Evolutionary conservation across 1,140 invertebrate genomes (phyloP).

Genomic region (Sycophila sp.): DNA sequence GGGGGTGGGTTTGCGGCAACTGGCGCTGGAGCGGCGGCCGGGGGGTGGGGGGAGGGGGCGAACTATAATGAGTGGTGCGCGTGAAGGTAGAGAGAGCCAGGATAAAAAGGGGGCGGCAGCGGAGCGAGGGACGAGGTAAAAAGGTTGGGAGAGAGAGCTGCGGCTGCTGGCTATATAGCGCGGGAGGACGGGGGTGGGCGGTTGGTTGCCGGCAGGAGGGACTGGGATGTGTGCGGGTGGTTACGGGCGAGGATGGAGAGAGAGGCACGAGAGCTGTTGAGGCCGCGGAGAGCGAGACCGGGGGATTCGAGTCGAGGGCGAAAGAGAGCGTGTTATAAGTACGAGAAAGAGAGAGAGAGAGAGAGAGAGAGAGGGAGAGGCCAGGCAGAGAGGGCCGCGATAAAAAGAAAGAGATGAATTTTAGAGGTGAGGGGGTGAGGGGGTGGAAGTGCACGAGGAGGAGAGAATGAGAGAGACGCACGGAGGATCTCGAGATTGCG

Average conservation of each 20-base stretch:
- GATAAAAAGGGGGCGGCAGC: conserved; percentile 54
- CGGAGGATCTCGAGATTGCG: conserved; percentile 46
- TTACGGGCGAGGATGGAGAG: conserved; percentile 20
- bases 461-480: conserved; percentile 45
- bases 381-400: conserved; percentile 12
- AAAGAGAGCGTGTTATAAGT: conserved; percentile 32
- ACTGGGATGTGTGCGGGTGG: conserved; percentile 4
- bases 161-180: conserved; percentile 24
- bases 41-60: conserved; percentile 7
- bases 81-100: conserved; percentile 51
- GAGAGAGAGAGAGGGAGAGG: conserved; percentile 29
- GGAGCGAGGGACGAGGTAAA: conserved; percentile 22
- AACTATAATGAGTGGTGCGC: conserved; percentile 62
- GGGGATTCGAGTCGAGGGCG: too few species aligned
- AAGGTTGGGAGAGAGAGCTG: conserved; percentile 15
- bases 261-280: background rate
- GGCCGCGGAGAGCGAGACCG: too few species aligned
- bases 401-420: conserved; percentile 31
- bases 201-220: conserved; percentile 10
- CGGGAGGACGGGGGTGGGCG: conserved; percentile 17
- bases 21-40: conserved; percentile 20
- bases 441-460: conserved; percentile 40
- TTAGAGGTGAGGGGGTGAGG: conserved; percentile 54
- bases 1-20: conserved; percentile 26
- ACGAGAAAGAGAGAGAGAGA: conserved; percentile 18